Conservation (phyloP, 2,113 vertebrate genomes). For the Pogona vitticeps region DNA sequence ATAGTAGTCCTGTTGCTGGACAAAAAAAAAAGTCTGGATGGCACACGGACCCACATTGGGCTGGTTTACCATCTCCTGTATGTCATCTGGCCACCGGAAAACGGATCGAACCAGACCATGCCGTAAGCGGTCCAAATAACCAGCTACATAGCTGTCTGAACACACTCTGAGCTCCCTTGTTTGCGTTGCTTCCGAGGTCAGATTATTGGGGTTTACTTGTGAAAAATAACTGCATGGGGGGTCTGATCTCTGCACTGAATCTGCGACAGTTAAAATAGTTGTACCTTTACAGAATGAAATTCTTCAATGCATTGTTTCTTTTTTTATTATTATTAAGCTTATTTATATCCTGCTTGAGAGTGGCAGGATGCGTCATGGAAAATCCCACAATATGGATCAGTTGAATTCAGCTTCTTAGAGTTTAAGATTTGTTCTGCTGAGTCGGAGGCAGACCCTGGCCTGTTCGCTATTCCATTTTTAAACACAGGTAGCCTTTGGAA, state of each 20-base stretch:
- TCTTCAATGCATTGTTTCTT: neutral
- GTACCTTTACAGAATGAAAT: neutral
- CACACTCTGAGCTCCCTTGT: too few relatives aligned
- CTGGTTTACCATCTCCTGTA: too few relatives aligned
- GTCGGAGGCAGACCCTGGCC: neutral
- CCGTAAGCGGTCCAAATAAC: too few relatives aligned
- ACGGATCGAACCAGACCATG: too few relatives aligned
- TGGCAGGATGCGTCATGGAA: too few relatives aligned
- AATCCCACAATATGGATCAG: neutral
- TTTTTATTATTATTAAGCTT: neutral
- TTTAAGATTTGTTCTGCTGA: neutral
- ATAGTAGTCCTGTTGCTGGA: too few relatives aligned
- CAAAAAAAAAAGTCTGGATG: too few relatives aligned
- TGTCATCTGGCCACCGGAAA: too few relatives aligned
- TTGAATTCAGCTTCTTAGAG: neutral
- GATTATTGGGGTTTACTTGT: neutral
- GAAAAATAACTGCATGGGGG: neutral
- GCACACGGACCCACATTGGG: too few relatives aligned
- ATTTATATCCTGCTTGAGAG: neutral
- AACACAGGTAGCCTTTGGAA: too few relatives aligned
- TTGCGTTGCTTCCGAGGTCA: neutral
- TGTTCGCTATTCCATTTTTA: too few relatives aligned
- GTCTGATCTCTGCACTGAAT: fast-evolving
- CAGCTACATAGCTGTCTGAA: too few relatives aligned
- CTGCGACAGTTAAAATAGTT: neutral